Percentiles rank a stretch among this genome's conserved stretches.
These are phyloP conservation scores for Phaethornis superciliosus DNA, from an alignment of 2,113 vertebrate genomes.

Conservation along the genomic window DNA sequence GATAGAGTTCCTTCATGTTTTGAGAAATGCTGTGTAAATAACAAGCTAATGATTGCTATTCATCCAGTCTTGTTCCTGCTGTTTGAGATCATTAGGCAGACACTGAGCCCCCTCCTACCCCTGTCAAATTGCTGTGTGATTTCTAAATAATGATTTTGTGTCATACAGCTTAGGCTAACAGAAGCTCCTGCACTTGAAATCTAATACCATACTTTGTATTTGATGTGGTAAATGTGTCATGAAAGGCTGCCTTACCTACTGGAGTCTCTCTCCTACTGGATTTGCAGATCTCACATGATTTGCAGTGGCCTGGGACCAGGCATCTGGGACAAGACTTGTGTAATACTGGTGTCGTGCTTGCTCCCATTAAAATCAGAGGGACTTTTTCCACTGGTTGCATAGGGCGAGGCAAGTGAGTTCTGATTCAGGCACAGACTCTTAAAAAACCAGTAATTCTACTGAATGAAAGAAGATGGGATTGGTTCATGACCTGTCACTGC, in stretches of 20 bases:
- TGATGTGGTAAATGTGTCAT: background rate
- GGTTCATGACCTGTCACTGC: background rate
- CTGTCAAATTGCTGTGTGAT: constrained; percentile 5
- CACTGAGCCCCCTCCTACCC: background rate
- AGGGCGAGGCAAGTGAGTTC: background rate
- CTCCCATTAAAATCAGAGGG: constrained; percentile 17
- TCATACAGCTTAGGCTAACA: background rate
- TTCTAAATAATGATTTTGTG: constrained; percentile 59
- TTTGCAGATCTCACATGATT: background rate
- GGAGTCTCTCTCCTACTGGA: background rate
- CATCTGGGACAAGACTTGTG: background rate
- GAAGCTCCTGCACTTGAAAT: background rate
- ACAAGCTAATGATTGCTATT: constrained; percentile 16
- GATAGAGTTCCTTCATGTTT: background rate
- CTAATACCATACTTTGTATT: background rate
- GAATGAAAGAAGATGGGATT: background rate
- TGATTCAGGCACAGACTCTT: background rate
- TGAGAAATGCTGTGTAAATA: constrained; percentile 50
- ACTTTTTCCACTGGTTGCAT: background rate
- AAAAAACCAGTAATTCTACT: background rate
- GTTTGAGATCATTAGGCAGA: constrained; percentile 8
- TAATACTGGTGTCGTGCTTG: background rate
- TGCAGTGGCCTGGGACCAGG: background rate
- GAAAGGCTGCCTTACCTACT: background rate
- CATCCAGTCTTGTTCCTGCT: constrained; percentile 16